These are phyloP conservation scores for Xestia c-nigrum DNA, from an alignment of 2,888 invertebrate genomes.

Conservation along the genomic window DNA sequence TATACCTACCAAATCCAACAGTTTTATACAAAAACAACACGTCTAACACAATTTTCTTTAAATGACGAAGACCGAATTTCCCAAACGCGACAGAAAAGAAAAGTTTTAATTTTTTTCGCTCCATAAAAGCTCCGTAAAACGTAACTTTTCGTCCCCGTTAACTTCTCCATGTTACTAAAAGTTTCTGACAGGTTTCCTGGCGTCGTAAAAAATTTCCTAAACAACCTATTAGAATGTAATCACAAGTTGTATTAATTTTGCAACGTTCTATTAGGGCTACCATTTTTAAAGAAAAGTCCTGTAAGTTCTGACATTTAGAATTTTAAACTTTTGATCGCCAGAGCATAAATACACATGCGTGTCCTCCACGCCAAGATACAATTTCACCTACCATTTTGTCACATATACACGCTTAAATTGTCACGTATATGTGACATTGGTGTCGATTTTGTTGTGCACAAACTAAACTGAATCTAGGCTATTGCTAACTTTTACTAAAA, in stretches of 20 bases:
- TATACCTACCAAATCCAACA: neutral
- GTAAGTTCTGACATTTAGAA: no score
- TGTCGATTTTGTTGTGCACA: no score
- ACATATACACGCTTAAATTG: no score
- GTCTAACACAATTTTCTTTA: constrained; percentile 20
- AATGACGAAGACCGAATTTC: constrained; percentile 30
- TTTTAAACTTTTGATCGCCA: no score
- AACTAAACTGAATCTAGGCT: no score
- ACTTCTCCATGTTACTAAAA: constrained; percentile 43
- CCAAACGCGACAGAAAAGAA: constrained; percentile 26
- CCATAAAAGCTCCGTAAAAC: constrained; percentile 19
- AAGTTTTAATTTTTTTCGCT: constrained; percentile 38
- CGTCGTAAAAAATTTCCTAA: constrained; percentile 37
- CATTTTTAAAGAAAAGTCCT: neutral
- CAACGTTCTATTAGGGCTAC: neutral
- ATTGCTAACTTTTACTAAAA: no score
- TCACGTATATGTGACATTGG: no score
- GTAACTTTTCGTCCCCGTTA: constrained; percentile 37
- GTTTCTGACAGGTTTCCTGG: constrained; percentile 31
- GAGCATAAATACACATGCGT: no score
- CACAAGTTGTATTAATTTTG: constrained; percentile 64
- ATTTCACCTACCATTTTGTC: no score
- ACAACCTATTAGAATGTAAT: constrained; percentile 56
- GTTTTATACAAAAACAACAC: neutral
- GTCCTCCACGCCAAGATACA: no score